Evolutionary conservation across 2,797 vertebrate species (phyloP).

Genomic region (Falco novaeseelandiae): DNA sequence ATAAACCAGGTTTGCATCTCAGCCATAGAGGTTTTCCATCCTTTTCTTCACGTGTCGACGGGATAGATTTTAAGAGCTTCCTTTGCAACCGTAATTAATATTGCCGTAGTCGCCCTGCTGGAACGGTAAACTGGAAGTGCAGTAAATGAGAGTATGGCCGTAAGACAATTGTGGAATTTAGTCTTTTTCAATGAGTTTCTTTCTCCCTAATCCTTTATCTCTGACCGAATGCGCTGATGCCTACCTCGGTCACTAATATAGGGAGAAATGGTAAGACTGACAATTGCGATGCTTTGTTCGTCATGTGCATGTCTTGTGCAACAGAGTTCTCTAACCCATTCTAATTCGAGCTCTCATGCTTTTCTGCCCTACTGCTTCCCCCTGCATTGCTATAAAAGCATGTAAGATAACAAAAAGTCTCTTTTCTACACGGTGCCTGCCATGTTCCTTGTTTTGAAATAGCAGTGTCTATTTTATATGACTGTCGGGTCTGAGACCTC

Average conservation of each 20-base stretch:
- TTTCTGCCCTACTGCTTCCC: slow-evolving; percentile 79
- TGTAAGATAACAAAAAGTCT: slow-evolving; percentile 76
- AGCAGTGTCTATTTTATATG: slow-evolving; percentile 73
- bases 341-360: slow-evolving; percentile 75
- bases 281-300: slow-evolving; percentile 76
- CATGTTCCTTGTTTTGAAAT: slow-evolving; percentile 73
- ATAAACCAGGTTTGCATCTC: slow-evolving; percentile 16
- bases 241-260: slow-evolving; percentile 84
- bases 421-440: slow-evolving; percentile 76
- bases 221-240: slow-evolving; percentile 82
- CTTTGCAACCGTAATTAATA: slow-evolving; percentile 22
- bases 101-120: slow-evolving; percentile 29
- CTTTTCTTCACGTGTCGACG: slow-evolving; percentile 5
- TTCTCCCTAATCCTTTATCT: slow-evolving; percentile 81
- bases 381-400: slow-evolving; percentile 82
- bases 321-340: slow-evolving; percentile 77
- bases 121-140: slow-evolving; percentile 70
- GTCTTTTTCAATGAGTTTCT: slow-evolving; percentile 83
- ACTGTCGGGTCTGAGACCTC: slow-evolving; percentile 76
- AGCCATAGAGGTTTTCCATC: slow-evolving; percentile 23
- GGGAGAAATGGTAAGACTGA: slow-evolving; percentile 86
- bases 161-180: slow-evolving; percentile 72
- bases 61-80: slow-evolving; percentile 24
- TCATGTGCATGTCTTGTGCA: slow-evolving; percentile 80
- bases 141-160: slow-evolving; percentile 79